Evolutionary conservation across 2,113 vertebrate genomes (phyloP), one percentile per base, ranked within the genome.

Genomic region (Semnornis frantzii): DNA sequence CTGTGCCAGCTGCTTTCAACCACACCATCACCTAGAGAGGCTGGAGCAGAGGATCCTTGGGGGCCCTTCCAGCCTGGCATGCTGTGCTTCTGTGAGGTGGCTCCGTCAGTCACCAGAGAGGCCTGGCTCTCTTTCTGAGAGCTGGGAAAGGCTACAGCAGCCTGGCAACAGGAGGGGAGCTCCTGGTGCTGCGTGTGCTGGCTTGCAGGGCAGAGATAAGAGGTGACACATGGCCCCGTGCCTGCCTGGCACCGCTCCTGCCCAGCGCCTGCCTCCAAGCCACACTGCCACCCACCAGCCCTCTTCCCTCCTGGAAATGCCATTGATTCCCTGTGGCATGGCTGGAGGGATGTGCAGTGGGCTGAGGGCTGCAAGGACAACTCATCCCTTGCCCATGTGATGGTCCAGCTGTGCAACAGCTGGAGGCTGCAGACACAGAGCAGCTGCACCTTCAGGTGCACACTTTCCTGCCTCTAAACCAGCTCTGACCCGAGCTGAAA

Each of bases 321-420:
- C 52, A 7, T 8, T 5, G 0, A 8, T 14, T 20, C 19, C 27
- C 69, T 30, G 17, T 2, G 84, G 92, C 63, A 25, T 7, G 0
- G 19, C 73, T 0, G 7, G 6, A 6, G 50, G 77, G 28, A 34
- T 0, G 0, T 0, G 33, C n/a, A 6, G 34, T 0, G 39, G 25
- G 39, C 15, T 6, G 39, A 31, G 78, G 1, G 8, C 30, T 1
- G 8, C 65, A 33, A 50, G 71, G 79, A 57, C 58, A 6, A 14
- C 73, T 52, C 13, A 3, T 9, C 77, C 90, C 48, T 17, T 9
- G 27, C 24, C 12, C 11, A 2, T 8, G 89, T 27, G 88, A 1
- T 2, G 0, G 54, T 55, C 23, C 44, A 1, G 18, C 64, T 59
- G 42, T 57, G 62, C 71, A 76, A 77, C 77, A 30, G 46, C 83